phyloP scores from a whole-genome alignment of 2,888 invertebrate genomes.

The Cerastis rubricosa region DNA sequence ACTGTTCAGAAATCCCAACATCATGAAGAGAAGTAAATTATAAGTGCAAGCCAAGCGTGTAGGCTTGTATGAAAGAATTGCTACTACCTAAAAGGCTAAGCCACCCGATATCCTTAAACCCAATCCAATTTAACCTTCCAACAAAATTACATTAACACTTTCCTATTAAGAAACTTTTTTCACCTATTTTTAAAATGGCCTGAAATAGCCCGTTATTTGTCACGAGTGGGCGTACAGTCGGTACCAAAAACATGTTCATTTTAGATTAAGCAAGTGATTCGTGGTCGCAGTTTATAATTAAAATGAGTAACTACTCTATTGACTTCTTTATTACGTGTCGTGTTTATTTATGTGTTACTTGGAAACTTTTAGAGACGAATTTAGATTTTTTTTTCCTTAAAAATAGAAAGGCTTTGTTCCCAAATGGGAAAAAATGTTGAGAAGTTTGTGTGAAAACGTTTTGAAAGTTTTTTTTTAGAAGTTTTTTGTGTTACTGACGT shows the following conservation, averaged over 20 bases:
- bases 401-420: constrained; percentile 27
- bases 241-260: constrained; percentile 69
- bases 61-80: too few relatives aligned
- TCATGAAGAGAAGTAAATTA: too few relatives aligned
- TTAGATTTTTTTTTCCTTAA: constrained; percentile 7
- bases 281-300: constrained; percentile 68
- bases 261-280: constrained; percentile 73
- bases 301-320: constrained; percentile 71
- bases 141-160: constrained; percentile 23
- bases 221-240: constrained; percentile 67
- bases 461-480: constrained; percentile 5
- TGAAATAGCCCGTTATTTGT: constrained; percentile 55
- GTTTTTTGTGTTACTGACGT: constrained; percentile 24
- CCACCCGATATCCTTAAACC: constrained; percentile 12
- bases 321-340: constrained; percentile 69
- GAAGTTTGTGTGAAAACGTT: constrained; percentile 18
- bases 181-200: constrained; percentile 36
- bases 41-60: too few relatives aligned
- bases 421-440: neutral
- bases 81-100: neutral
- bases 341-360: constrained; percentile 69
- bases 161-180: neutral
- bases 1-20: too few relatives aligned
- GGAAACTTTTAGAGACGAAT: constrained; percentile 16
- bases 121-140: neutral